These are phyloP conservation scores for Blastomussa wellsi DNA, from an alignment of 92 coral and sea anemone species.

Conservation along the genomic window DNA sequence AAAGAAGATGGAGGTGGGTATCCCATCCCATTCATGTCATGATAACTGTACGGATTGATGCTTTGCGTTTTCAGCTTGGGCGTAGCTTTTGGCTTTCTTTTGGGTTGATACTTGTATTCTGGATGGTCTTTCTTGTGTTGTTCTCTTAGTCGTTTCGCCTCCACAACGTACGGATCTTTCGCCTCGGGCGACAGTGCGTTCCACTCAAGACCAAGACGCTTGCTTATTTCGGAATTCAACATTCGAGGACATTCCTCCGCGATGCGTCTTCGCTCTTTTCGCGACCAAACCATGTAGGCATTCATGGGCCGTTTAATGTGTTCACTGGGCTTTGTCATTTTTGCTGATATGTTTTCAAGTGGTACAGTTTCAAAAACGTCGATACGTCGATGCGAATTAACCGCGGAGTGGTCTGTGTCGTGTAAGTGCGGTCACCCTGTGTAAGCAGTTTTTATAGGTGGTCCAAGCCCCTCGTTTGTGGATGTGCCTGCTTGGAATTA, in stretches of 20 bases:
- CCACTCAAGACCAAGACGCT: conserved; percentile 97
- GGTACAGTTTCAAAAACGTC: conserved; percentile 33
- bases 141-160: conserved; percentile 90
- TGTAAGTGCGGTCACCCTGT: conserved; percentile 23
- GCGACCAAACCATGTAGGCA: conserved; percentile 99
- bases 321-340: conserved; percentile 90
- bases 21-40: conserved; percentile 75
- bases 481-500: conserved; percentile 53
- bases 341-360: conserved; percentile 16
- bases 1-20: conserved; percentile 78
- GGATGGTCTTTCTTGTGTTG: conserved; percentile 97
- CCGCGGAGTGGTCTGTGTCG: conserved; percentile 8
- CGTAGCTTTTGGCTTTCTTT: conserved; percentile 84
- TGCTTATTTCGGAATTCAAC: conserved; percentile 99
- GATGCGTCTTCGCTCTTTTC: conserved; percentile 94
- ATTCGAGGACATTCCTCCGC: conserved; percentile 99
- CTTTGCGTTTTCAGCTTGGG: conserved; percentile 86
- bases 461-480: conserved; percentile 46
- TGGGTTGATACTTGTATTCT: conserved; percentile 97
- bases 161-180: conserved; percentile 95
- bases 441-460: conserved; percentile 41
- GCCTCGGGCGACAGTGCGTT: conserved; percentile 86
- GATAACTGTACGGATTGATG: conserved; percentile 81
- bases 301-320: conserved; percentile 99
- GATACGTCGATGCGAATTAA: conserved; percentile 10